Evolutionary conservation across 1,140 invertebrate genomes (phyloP).

Genomic region (Aradophagus sp.): DNA sequence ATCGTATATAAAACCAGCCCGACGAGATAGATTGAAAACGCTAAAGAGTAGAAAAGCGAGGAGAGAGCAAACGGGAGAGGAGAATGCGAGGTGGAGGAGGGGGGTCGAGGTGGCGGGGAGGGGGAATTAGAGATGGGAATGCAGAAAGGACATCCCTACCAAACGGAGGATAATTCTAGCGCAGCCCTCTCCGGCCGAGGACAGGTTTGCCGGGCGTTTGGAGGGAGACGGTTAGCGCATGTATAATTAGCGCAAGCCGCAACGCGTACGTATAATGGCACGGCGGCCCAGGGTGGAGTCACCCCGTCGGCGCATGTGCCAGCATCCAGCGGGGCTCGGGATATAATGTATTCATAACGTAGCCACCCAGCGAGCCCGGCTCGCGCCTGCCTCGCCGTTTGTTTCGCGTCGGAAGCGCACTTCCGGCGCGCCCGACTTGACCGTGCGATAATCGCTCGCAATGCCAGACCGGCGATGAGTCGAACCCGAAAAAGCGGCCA

Average conservation of each 20-base stretch:
- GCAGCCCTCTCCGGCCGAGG: slow-evolving; percentile 61
- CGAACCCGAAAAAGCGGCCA: slow-evolving; percentile 53
- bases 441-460: slow-evolving; percentile 40
- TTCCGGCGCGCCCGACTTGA: slow-evolving; percentile 42
- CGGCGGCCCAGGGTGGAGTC: slow-evolving; percentile 64
- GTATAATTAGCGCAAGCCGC: slow-evolving; percentile 66
- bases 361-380: slow-evolving; percentile 51
- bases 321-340: slow-evolving; percentile 65
- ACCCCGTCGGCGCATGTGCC: slow-evolving; percentile 68
- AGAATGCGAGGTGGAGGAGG: not conserved
- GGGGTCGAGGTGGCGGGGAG: slow-evolving; percentile 9
- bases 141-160: slow-evolving; percentile 45
- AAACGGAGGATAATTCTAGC: slow-evolving; percentile 44
- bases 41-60: slow-evolving; percentile 13
- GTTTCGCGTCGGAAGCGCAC: slow-evolving; percentile 50
- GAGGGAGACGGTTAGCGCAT: slow-evolving; percentile 68
- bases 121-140: slow-evolving; percentile 34
- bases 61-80: not conserved
- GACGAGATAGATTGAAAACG: slow-evolving; percentile 37
- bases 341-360: slow-evolving; percentile 70
- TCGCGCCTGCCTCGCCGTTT: slow-evolving; percentile 34
- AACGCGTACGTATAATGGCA: slow-evolving; percentile 43
- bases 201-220: slow-evolving; percentile 61
- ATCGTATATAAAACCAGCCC: slow-evolving; percentile 27
- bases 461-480: slow-evolving; percentile 34